These are phyloP conservation scores for Eristalis intricaria DNA, from an alignment of 2,888 invertebrate genomes.

Conservation along the genomic window DNA sequence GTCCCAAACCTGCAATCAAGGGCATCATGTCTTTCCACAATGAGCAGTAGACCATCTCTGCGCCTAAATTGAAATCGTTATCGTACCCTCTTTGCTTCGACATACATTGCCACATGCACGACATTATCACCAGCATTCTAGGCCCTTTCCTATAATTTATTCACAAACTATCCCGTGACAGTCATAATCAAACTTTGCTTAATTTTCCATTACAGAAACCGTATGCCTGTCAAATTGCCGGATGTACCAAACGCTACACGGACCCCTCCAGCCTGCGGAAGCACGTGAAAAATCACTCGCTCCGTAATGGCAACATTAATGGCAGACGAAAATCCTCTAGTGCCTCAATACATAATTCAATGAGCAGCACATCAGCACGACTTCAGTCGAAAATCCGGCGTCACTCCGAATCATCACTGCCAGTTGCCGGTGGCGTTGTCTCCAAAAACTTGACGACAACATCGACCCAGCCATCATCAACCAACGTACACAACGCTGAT, in stretches of 20 bases:
- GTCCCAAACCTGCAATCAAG: no score
- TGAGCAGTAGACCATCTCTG: no score
- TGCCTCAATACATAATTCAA: conserved; percentile 65
- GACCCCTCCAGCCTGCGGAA: conserved; percentile 96
- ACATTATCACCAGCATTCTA: background rate
- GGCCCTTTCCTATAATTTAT: background rate
- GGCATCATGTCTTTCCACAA: no score
- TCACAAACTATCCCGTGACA: background rate
- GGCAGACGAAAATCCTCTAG: conserved; percentile 79
- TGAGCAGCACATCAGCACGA: conserved; percentile 43
- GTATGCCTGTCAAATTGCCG: conserved; percentile 93
- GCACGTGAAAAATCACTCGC: conserved; percentile 92
- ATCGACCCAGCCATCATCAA: conserved; percentile 37
- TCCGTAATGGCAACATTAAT: conserved; percentile 77
- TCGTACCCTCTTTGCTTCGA: no score
- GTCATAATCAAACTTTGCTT: background rate
- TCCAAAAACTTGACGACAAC: conserved; percentile 55
- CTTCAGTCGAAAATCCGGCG: conserved; percentile 76
- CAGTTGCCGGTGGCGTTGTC: conserved; percentile 12
- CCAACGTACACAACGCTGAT: conserved; percentile 38
- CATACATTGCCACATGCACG: no score
- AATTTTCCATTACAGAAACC: conserved; percentile 87
- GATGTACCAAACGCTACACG: conserved; percentile 95
- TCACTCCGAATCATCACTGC: conserved; percentile 79
- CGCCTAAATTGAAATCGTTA: no score